Conservation (phyloP, 2,888 invertebrate genomes). For the Malthinus flaveolus region DNA sequence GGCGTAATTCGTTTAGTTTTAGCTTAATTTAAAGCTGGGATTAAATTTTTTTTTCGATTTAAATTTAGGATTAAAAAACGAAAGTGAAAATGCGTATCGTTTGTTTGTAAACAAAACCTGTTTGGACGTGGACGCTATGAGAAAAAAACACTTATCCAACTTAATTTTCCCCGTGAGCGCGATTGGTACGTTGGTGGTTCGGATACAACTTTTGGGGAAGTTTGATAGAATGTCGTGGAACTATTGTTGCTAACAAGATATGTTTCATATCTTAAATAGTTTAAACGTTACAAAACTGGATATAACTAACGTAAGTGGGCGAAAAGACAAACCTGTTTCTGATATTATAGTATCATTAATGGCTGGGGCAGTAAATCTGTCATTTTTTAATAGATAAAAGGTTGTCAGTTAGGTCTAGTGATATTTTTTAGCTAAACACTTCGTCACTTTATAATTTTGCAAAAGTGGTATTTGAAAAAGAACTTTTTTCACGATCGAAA, state of each 20-base stretch:
- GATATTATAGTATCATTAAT: constrained; percentile 35
- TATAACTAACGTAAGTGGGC: constrained; percentile 32
- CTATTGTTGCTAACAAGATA: constrained; percentile 15
- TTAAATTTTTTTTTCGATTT: background rate
- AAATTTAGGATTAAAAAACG: constrained; percentile 5
- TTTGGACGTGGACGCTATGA: constrained; percentile 6
- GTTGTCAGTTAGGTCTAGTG: constrained; percentile 26
- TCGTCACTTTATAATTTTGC: constrained; percentile 28
- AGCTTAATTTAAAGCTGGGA: no score
- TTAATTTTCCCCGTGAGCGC: background rate
- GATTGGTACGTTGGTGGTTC: background rate
- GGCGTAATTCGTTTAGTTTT: constrained; percentile 24
- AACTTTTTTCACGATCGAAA: background rate
- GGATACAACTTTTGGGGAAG: background rate
- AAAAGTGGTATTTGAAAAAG: background rate
- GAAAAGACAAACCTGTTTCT: constrained; percentile 35
- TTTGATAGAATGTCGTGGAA: background rate
- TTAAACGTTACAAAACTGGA: constrained; percentile 33
- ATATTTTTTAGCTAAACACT: constrained; percentile 28
- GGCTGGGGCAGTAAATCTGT: constrained; percentile 35
- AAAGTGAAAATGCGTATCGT: constrained; percentile 3
- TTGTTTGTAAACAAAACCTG: constrained; percentile 19
- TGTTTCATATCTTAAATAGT: constrained; percentile 25
- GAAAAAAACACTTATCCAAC: background rate
- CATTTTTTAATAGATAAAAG: constrained; percentile 37